Evolutionary conservation across 2,113 vertebrate species (phyloP).

Genomic region (Callipepla squamata): DNA sequence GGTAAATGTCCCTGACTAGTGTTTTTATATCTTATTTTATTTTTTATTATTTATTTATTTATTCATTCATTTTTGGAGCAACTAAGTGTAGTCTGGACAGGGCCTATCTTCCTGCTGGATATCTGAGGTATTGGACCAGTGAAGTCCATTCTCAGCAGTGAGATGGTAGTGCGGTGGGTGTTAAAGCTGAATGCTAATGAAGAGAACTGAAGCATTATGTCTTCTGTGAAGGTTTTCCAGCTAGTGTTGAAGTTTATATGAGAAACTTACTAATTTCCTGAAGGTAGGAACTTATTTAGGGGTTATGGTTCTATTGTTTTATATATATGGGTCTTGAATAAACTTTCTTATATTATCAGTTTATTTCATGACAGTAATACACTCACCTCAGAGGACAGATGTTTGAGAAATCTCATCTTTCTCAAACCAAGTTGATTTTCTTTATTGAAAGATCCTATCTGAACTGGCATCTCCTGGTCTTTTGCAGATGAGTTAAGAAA

Average conservation of each 20-base stretch:
- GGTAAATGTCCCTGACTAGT: neutral
- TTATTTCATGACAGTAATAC: accelerated
- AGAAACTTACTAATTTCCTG: neutral
- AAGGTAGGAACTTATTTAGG: neutral
- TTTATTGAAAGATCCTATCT: neutral
- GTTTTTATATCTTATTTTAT: neutral
- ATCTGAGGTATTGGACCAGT: neutral
- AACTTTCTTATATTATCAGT: neutral
- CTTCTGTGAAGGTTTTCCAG: neutral
- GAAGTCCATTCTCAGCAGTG: neutral
- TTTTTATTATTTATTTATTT: no score
- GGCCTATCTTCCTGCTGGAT: neutral
- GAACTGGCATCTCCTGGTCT: neutral
- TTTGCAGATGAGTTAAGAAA: neutral
- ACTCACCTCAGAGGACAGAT: neutral
- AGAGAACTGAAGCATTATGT: neutral
- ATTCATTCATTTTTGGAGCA: neutral
- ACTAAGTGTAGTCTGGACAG: neutral
- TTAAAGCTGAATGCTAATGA: neutral
- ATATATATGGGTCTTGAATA: accelerated
- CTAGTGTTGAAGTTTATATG: neutral
- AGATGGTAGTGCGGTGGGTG: neutral
- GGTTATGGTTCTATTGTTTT: neutral
- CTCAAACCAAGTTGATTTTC: neutral
- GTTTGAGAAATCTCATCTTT: neutral